A percentile compares a stretch with the other conserved stretches of the same genome.
Evolutionary conservation across 2,113 vertebrate genomes (phyloP).

Genomic region (Clupea harengus): DNA sequence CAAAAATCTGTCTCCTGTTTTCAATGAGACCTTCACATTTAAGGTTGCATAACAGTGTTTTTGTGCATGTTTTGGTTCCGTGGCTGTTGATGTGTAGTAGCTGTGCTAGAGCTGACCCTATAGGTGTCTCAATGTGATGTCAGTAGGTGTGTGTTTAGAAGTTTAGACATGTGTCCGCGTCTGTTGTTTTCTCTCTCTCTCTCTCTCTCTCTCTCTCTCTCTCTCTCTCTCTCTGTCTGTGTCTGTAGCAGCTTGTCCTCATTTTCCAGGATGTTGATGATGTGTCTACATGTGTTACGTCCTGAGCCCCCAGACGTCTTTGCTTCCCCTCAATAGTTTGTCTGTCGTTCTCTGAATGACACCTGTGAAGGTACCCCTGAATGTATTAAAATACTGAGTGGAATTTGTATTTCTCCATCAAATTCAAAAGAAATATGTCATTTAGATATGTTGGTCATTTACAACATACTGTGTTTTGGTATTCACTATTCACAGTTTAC

Average conservation of each 20-base stretch:
- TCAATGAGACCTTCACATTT: slow-evolving; percentile 86
- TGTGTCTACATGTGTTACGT: slow-evolving; percentile 29
- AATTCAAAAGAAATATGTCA: neutral
- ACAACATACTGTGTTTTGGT: neutral
- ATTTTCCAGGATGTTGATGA: slow-evolving; percentile 34
- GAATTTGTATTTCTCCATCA: neutral
- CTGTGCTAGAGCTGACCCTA: neutral
- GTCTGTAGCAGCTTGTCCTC: slow-evolving; percentile 37
- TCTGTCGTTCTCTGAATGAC: slow-evolving; percentile 39
- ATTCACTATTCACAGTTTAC: neutral
- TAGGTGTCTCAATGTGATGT: neutral
- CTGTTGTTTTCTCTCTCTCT: neutral
- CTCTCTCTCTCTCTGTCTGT: neutral
- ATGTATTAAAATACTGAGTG: neutral
- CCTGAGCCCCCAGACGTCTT: slow-evolving; percentile 31
- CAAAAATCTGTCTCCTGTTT: slow-evolving; percentile 86
- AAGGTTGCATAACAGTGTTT: slow-evolving; percentile 68
- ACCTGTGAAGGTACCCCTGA: slow-evolving; percentile 36
- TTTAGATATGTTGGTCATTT: neutral
- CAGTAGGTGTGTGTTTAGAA: slow-evolving; percentile 17
- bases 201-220: neutral
- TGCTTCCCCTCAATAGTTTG: slow-evolving; percentile 33
- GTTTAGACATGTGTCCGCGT: neutral
- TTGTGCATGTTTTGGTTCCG: neutral
- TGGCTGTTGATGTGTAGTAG: neutral